These are phyloP conservation scores for Scaptomyza polygonia DNA, from an alignment of 2,888 invertebrate species.

Conservation along the genomic window DNA sequence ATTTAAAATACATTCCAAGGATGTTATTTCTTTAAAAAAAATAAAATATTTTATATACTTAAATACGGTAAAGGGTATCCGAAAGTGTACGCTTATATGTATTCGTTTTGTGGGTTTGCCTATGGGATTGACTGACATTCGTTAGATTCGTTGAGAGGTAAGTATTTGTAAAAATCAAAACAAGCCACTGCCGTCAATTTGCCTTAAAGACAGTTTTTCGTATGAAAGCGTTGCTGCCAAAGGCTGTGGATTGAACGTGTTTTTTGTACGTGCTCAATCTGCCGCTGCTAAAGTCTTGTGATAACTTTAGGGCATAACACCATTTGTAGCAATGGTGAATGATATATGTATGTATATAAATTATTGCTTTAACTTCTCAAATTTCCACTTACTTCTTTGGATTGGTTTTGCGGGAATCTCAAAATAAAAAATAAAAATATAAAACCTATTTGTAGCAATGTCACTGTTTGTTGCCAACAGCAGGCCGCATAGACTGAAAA, in stretches of 20 bases:
- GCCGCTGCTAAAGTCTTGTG: slow-evolving; percentile 5
- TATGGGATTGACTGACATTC: slow-evolving; percentile 31
- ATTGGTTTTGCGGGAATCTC: slow-evolving; percentile 28
- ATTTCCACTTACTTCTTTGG: slow-evolving; percentile 48
- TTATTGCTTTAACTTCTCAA: slow-evolving; percentile 53
- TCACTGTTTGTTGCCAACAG: slow-evolving; percentile 50
- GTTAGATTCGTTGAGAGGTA: slow-evolving; percentile 2
- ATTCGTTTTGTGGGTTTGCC: not conserved
- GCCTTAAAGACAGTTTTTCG: slow-evolving; percentile 37
- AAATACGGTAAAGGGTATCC: not conserved
- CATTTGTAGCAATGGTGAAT: slow-evolving; percentile 12
- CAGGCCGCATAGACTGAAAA: slow-evolving; percentile 18
- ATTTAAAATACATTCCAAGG: no score
- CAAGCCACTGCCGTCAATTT: slow-evolving; percentile 22
- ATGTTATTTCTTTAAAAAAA: no score
- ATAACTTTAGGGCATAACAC: slow-evolving; percentile 10
- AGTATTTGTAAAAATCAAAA: slow-evolving; percentile 14
- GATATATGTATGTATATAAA: slow-evolving; percentile 30
- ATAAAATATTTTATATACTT: no score
- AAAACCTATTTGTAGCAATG: slow-evolving; percentile 63
- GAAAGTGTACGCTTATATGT: not conserved
- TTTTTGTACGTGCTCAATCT: slow-evolving; percentile 35
- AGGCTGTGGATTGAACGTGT: slow-evolving; percentile 32
- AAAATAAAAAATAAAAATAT: slow-evolving; percentile 54
- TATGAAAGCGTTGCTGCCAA: slow-evolving; percentile 34